These are phyloP conservation scores for Lithobates pipiens DNA, from an alignment of 2,797 vertebrate species.

Conservation along the genomic window DNA sequence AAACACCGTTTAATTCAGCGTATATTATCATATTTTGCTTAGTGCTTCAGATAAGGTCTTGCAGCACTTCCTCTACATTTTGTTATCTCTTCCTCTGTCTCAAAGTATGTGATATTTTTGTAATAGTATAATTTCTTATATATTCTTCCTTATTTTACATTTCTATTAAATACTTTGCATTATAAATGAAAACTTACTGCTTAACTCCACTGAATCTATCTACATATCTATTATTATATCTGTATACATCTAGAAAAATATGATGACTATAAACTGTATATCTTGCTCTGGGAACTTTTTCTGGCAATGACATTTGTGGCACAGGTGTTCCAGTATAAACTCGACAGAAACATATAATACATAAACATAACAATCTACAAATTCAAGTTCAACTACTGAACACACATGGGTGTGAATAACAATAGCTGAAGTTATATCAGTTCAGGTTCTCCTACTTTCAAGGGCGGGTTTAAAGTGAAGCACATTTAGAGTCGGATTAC, in stretches of 20 bases:
- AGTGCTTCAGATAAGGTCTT: no score
- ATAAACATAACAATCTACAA: conserved; percentile 50
- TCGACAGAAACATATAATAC: conserved; percentile 13
- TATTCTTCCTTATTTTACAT: background rate
- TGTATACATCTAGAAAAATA: no score
- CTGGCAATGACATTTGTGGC: background rate
- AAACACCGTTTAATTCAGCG: no score
- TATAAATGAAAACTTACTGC: background rate
- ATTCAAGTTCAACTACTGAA: conserved; percentile 54
- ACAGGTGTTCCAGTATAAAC: conserved; percentile 45
- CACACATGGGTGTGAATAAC: conserved; percentile 52
- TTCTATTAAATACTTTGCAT: background rate
- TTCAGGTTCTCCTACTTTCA: conserved; percentile 44
- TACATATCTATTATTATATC: no score
- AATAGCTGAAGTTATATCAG: conserved; percentile 52
- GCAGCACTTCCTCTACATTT: no score
- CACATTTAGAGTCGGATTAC: conserved; percentile 42
- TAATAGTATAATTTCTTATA: background rate
- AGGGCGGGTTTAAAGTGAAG: conserved; percentile 31
- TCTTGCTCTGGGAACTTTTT: background rate
- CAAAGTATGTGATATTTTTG: background rate
- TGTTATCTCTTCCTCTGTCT: background rate
- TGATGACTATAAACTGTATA: no score
- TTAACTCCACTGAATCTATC: background rate
- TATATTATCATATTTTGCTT: no score